Base-by-base conservation (phyloP, 2,888 invertebrate genomes). In the Dicycla oo region DNA sequence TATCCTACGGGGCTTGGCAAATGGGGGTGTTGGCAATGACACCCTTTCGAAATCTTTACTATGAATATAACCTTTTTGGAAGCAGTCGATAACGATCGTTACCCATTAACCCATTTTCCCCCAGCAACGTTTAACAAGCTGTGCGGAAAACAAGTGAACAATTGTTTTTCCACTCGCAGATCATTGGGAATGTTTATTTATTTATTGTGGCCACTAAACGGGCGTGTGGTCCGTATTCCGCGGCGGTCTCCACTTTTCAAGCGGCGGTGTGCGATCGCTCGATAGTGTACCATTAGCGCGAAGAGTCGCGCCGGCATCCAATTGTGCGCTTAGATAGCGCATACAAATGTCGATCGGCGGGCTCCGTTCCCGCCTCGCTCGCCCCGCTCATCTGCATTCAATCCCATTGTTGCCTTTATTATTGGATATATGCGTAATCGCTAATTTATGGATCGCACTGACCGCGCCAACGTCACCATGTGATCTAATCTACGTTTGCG, bases 261-360 rank as follows among this genome's bases (percentile, higher is more conserved):
- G 91, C 89, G 89, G 90, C 88, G 87, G 89, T 88, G 86, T 87
- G 92, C 93, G 95, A 95, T 95, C 92, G 92, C 88, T 92, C 93
- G 95, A 96, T 96, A 96, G 93, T 94, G 95, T 93, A 94, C 95
- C 95, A 95, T 95, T 95, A 95, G 96, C 94, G 96, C 95, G 94
- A 95, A 95, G 92, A 92, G 88, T 94, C 95, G 94, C 95, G 93
- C 95, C 95, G 95, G 94, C 94, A 90, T 94, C 95, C 95, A 96
- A 96, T 96, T 96, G 96, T 95, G 93, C 93, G 93, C 92, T 94
- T 95, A 95, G 96, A 96, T 95, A 95, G 93, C 94, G 95, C 94
- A 96, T 96, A 96, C 96, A 96, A 95, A 96, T 93, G 96, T 95
- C 95, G 94, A 94, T 94, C 94, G 94, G 90, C 83, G 83, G 87